Evolutionary conservation across 2,888 invertebrate species (phyloP), one percentile per base, ranked within the genome.

Genomic region (Scaeva pyrastri): DNA sequence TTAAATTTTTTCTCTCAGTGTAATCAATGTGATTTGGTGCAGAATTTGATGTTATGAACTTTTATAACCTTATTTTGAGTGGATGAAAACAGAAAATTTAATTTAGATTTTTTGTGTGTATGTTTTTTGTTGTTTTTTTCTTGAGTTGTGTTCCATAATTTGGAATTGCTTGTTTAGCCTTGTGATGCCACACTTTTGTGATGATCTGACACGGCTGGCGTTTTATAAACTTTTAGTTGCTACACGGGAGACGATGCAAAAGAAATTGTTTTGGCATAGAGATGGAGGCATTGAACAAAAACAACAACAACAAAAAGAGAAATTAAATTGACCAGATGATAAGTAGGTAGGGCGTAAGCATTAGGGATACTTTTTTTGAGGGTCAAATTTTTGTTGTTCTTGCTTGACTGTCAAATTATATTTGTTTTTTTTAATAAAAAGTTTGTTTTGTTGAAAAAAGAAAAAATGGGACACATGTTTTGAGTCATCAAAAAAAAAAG

Each of bases 161-260:
- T 50, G 68, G 36, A 68, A 68, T 52, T 39, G 36, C 43, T 50
- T 66, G 36, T 66, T 36, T 50, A 50, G 36, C 68, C 68, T 68
- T 52, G 68, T 39, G 68, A 52, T 68, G 68, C 68, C 50, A 68
- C 68, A 6, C 52, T 68, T 68, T 68, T 7, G 23, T 50, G 68
- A 68, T 68, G 52, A 68, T 52, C 14, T 39, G 52, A 52, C 10
- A 68, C 39, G 52, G 68, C n/a, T 52, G 52, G 36, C n/a, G 11
- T 39, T 50, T 36, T 68, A 7, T 21, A 50, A 52, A 62, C 10
- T 14, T n/a, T 52, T 68, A 50, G 68, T 68, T 52, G 52, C 39
- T 52, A 39, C 14, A 31, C 2, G 6, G 19, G 26, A 31, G 8
- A 41, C 3, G 7, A 68, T 39, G 21, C 21, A 60, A 41, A 60